These are phyloP conservation scores for Drosophila pseudotalamancana DNA, from an alignment of 2,888 invertebrate species.

Conservation along the genomic window DNA sequence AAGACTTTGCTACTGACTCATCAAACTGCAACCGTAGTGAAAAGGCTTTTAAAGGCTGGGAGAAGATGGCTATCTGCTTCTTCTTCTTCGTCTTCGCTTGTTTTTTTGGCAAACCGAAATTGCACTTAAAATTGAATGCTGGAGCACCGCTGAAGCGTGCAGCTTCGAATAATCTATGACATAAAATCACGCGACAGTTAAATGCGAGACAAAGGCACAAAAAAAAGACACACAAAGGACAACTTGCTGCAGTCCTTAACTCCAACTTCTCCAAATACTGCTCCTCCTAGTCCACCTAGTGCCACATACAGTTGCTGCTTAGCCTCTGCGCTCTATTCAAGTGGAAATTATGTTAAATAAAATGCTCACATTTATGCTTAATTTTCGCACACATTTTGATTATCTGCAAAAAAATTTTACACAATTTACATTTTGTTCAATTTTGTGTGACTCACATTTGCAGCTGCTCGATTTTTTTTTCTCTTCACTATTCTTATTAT, in stretches of 20 bases:
- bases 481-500: not conserved
- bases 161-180: constrained; percentile 63
- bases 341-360: constrained; percentile 64
- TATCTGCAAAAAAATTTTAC: constrained; percentile 53
- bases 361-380: constrained; percentile 41
- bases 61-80: not conserved
- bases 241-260: constrained; percentile 43
- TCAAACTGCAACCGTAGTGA: constrained; percentile 47
- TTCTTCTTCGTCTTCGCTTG: not conserved
- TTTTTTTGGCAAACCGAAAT: constrained; percentile 56
- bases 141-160: constrained; percentile 12
- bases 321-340: constrained; percentile 31
- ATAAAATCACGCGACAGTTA: constrained; percentile 78
- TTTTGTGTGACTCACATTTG: constrained; percentile 54
- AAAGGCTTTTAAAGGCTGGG: not conserved
- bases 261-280: not conserved
- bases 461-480: constrained; percentile 22
- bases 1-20: constrained; percentile 70
- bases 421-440: constrained; percentile 60
- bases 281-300: not conserved
- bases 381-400: constrained; percentile 72
- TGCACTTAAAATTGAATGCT: constrained; percentile 74
- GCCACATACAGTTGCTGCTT: not conserved
- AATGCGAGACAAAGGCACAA: constrained; percentile 65
- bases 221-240: constrained; percentile 42